Percentiles rank a stretch among this genome's conserved stretches.
Conservation (phyloP, 2,888 invertebrate genomes). For the Drosophila hawaiiensis region DNA sequence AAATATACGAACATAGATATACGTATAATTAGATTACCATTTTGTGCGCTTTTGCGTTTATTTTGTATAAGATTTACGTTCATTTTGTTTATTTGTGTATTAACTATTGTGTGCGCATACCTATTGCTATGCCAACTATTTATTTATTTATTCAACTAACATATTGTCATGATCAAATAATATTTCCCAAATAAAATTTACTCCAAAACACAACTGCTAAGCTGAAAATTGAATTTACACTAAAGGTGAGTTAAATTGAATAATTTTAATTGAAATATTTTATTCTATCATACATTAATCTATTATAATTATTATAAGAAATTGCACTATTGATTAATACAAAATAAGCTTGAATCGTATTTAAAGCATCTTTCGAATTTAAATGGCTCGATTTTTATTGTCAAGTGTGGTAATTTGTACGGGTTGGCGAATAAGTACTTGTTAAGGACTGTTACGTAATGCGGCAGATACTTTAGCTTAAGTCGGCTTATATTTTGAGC, state of each 20-base stretch:
- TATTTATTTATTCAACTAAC: conserved; percentile 78
- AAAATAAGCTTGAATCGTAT: conserved; percentile 10
- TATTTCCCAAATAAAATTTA: conserved; percentile 55
- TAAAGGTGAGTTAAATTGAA: not conserved
- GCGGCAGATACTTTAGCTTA: not conserved
- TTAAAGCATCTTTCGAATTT: conserved; percentile 5
- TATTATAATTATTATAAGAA: not conserved
- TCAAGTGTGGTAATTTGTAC: not conserved
- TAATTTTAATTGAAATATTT: not conserved
- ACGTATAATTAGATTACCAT: conserved; percentile 45
- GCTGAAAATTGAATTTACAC: not conserved
- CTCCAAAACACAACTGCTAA: conserved; percentile 27
- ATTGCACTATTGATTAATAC: conserved; percentile 1
- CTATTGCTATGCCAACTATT: conserved; percentile 59
- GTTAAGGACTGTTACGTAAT: not conserved
- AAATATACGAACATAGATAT: conserved; percentile 24
- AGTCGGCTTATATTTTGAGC: not conserved
- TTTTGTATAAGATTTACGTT: conserved; percentile 28
- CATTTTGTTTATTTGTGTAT: conserved; percentile 36
- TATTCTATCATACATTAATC: not conserved
- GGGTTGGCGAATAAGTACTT: not conserved
- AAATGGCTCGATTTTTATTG: conserved; percentile 1
- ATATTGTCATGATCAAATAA: conserved; percentile 68
- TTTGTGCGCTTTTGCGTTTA: conserved; percentile 29
- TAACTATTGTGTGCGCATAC: conserved; percentile 20